phyloP scores from a whole-genome alignment of 2,888 invertebrate genomes.

The Dynastes tityus region DNA sequence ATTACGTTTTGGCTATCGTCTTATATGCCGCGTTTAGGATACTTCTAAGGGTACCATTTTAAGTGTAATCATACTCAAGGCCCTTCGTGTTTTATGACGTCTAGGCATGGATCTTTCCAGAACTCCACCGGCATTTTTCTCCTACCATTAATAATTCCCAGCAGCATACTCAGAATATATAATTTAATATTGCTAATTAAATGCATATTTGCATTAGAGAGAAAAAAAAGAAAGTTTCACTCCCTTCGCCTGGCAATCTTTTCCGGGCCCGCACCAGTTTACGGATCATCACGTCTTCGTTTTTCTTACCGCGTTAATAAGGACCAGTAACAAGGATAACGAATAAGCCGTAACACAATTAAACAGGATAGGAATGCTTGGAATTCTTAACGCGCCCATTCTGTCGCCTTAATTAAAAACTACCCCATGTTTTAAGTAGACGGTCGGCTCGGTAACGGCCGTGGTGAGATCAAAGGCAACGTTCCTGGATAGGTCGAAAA shows the following conservation, averaged over 20 bases:
- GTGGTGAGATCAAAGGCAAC: neutral
- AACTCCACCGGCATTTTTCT: slow-evolving; percentile 10
- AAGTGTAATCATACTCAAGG: neutral
- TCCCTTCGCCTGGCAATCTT: slow-evolving; percentile 51
- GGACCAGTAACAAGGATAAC: slow-evolving; percentile 62
- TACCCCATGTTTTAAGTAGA: slow-evolving; percentile 64
- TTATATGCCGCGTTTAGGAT: too few relatives aligned
- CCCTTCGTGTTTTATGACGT: slow-evolving; percentile 13
- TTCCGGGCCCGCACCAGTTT: slow-evolving; percentile 41
- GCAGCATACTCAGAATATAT: slow-evolving; percentile 64
- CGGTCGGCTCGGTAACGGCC: slow-evolving; percentile 55
- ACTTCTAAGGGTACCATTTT: neutral
- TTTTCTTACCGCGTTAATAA: slow-evolving; percentile 48
- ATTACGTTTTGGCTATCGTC: too few relatives aligned
- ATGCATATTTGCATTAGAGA: slow-evolving; percentile 66
- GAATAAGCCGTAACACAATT: slow-evolving; percentile 66
- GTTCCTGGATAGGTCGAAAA: slow-evolving; percentile 22
- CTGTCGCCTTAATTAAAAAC: slow-evolving; percentile 71
- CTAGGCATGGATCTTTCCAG: neutral
- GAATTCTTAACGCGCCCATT: slow-evolving; percentile 70
- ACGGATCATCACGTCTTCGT: slow-evolving; percentile 44
- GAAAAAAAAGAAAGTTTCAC: slow-evolving; percentile 25
- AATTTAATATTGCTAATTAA: slow-evolving; percentile 70
- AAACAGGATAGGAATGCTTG: slow-evolving; percentile 67
- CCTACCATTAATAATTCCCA: slow-evolving; percentile 56